Evolutionary conservation across 2,113 vertebrate genomes (phyloP), one percentile per base, ranked within the genome.

Genomic region (Leuciscus idus): DNA sequence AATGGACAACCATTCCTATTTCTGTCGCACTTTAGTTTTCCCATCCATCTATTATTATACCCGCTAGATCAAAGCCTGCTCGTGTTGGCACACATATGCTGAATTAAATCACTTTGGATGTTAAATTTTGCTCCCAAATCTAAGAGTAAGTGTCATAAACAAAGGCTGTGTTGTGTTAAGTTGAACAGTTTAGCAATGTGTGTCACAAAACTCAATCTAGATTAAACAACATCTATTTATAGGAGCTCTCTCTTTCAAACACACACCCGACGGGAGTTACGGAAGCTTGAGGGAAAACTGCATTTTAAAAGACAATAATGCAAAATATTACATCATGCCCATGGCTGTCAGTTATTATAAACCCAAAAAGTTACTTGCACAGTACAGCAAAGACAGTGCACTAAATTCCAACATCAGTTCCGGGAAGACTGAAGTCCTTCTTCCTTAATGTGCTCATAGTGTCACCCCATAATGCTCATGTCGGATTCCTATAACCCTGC

Each of bases 11-110:
- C 33, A 1, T 62, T 26, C 9, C 68, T 87, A 83, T 66, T 77
- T 87, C 75, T 85, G 77, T 72, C 68, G 11, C 36, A 72, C 68
- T 72, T 70, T 70, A 21, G 36, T 70, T 36, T 39, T 36, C 68
- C 17, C 59, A 57, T 57, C 59, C 33, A 39, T 39, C 68, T 17
- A 72, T 70, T 70, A 36, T 36, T 70, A 17, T 33, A 36, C 15
- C 30, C 17, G 3, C 4, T 70, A 36, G 17, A 70, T 39, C 36
- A 72, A 72, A 72, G 68, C 36, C 68, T 12, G 36, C 68, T 72
- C 1, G 21, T 72, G 68, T 43, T 72, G 39, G 68, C 68, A 72
- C 68, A 43, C 12, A 72, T 5, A 39, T 72, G 68, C 36, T 2
- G 10, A 72, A 72, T 72, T 39, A 10, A 39, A 39, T 72, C 23